Evolutionary conservation across 2,113 vertebrate genomes (phyloP).

Genomic region (Columbina picui): DNA sequence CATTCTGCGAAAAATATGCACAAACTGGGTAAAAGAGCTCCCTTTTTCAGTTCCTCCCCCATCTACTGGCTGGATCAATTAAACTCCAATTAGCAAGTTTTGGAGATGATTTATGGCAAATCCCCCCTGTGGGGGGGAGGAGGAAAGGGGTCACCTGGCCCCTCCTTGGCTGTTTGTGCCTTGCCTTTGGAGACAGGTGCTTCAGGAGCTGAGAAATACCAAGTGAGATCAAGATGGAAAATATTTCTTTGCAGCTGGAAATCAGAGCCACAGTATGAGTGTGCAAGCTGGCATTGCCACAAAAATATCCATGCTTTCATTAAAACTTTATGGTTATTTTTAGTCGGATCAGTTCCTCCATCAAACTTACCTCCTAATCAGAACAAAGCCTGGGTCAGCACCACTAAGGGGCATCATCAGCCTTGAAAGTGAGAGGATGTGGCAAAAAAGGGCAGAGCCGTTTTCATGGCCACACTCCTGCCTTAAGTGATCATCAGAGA

Average conservation of each 20-base stretch:
- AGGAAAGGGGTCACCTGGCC: neutral
- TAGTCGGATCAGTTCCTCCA: neutral
- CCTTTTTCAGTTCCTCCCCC: neutral
- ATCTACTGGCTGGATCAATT: neutral
- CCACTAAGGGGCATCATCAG: neutral
- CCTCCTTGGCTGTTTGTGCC: neutral
- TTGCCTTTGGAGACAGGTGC: neutral
- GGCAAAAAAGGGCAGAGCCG: fast-evolving
- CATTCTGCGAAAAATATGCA: conserved; percentile 16
- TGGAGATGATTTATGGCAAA: neutral
- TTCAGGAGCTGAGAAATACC: neutral
- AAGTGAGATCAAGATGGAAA: neutral
- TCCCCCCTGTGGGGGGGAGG: neutral
- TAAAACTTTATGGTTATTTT: neutral
- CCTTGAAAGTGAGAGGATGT: neutral
- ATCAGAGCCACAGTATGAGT: neutral
- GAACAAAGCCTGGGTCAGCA: neutral
- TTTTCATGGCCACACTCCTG: neutral
- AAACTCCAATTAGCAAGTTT: neutral
- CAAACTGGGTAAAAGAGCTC: neutral
- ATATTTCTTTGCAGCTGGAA: neutral
- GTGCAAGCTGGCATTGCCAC: neutral
- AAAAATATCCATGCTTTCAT: neutral
- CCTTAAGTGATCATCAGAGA: neutral
- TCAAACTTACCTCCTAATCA: neutral